These are phyloP conservation scores for Sycon ciliatum DNA, from an alignment of 37 sponge, comb jelly and placozoan genomes.

Conservation along the genomic window DNA sequence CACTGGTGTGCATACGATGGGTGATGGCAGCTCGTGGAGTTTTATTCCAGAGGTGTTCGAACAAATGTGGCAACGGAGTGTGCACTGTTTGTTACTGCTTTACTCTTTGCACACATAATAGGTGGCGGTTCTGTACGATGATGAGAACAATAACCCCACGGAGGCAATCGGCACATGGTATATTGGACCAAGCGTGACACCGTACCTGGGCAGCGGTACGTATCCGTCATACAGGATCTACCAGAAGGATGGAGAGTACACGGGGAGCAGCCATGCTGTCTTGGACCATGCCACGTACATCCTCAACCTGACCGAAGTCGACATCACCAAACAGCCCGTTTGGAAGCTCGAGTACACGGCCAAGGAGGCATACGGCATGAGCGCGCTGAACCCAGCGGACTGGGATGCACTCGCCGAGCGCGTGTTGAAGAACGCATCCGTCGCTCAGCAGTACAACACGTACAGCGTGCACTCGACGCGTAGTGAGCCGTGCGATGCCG, in stretches of 20 bases:
- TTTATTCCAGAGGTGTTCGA: too few species aligned
- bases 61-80: too few species aligned
- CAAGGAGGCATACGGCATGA: slow-evolving; percentile 46
- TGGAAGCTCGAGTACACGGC: slow-evolving; percentile 83
- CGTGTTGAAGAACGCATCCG: too few species aligned
- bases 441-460: too few species aligned
- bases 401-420: slow-evolving; percentile 62
- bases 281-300: slow-evolving; percentile 30
- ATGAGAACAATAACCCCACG: not conserved
- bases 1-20: too few species aligned
- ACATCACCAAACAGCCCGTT: slow-evolving; percentile 42
- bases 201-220: slow-evolving; percentile 30
- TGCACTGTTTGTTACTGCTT: too few species aligned
- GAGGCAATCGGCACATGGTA: slow-evolving; percentile 32
- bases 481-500: too few species aligned
- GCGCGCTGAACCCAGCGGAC: slow-evolving; percentile 48
- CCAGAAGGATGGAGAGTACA: slow-evolving; percentile 65
- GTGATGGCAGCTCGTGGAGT: too few species aligned
- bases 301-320: slow-evolving; percentile 70
- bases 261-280: slow-evolving; percentile 20
- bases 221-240: slow-evolving; percentile 68
- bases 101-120: too few species aligned
- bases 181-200: slow-evolving; percentile 67
- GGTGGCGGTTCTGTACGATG: not conserved
- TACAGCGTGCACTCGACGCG: too few species aligned